These are phyloP conservation scores for Diabrotica balteata DNA, from an alignment of 2,888 invertebrate genomes.

Conservation along the genomic window DNA sequence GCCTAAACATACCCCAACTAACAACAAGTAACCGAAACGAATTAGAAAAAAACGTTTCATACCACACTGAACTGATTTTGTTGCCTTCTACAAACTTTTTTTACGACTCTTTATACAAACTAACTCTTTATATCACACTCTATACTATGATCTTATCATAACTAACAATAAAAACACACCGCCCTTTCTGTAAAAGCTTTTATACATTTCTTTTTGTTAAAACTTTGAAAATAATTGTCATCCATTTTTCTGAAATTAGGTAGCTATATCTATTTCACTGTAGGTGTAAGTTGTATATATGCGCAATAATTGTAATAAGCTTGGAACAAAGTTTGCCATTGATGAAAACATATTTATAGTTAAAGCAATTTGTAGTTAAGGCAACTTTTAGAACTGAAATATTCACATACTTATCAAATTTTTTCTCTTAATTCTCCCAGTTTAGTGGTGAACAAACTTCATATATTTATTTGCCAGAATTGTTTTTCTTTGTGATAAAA, in stretches of 20 bases:
- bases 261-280: conserved; percentile 12
- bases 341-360: too few species aligned
- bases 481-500: too few species aligned
- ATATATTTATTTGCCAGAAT: too few species aligned
- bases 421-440: too few species aligned
- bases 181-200: conserved; percentile 22
- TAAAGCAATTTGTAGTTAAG: too few species aligned
- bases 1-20: too few species aligned
- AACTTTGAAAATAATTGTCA: conserved; percentile 14
- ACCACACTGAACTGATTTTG: conserved; percentile 9
- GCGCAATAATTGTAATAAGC: not conserved
- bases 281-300: conserved; percentile 16
- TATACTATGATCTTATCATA: conserved; percentile 8
- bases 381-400: too few species aligned
- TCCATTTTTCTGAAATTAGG: conserved; percentile 6
- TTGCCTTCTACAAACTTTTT: conserved; percentile 1
- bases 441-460: too few species aligned
- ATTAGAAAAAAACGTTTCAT: conserved; percentile 9
- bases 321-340: too few species aligned
- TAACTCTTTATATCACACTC: conserved; percentile 6
- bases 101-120: conserved; percentile 21
- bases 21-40: too few species aligned
- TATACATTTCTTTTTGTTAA: conserved; percentile 8
- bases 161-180: conserved; percentile 12
- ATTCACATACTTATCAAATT: too few species aligned